Percentiles rank a stretch among this genome's conserved stretches.
Evolutionary conservation across 1,140 invertebrate species (phyloP).

Genomic region (Spodoptera litura): DNA sequence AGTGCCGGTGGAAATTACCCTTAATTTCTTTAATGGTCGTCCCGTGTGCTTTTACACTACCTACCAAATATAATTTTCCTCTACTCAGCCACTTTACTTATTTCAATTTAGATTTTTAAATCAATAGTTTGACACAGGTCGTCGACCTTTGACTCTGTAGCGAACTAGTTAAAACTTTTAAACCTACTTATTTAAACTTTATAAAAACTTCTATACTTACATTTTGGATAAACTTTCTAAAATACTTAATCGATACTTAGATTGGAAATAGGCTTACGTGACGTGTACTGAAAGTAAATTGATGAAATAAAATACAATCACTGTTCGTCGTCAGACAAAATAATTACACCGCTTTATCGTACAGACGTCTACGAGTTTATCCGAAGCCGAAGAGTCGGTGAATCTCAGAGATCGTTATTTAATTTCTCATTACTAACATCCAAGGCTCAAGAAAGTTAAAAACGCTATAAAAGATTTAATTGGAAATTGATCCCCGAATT

Average conservation of each 20-base stretch:
- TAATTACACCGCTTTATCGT: no score
- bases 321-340: no score
- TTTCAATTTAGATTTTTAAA: background rate
- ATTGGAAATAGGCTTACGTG: no score
- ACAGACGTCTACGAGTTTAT: background rate
- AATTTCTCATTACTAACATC: background rate
- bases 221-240: background rate
- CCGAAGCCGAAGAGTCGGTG: background rate
- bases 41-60: background rate
- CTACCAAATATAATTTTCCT: constrained; percentile 3
- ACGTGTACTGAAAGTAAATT: no score
- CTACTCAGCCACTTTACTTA: constrained; percentile 1
- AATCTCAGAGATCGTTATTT: background rate
- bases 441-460: constrained; percentile 5
- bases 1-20: constrained; percentile 3
- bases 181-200: background rate
- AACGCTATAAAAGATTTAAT: constrained; percentile 23
- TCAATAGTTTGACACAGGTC: background rate
- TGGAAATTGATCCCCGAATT: constrained; percentile 22
- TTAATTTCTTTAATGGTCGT: constrained; percentile 15
- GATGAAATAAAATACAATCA: no score
- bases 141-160: background rate
- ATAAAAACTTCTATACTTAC: background rate
- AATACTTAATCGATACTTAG: background rate
- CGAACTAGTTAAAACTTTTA: background rate